Conservation (phyloP, 2,888 invertebrate species). For the Leptothorax acervorum region DNA sequence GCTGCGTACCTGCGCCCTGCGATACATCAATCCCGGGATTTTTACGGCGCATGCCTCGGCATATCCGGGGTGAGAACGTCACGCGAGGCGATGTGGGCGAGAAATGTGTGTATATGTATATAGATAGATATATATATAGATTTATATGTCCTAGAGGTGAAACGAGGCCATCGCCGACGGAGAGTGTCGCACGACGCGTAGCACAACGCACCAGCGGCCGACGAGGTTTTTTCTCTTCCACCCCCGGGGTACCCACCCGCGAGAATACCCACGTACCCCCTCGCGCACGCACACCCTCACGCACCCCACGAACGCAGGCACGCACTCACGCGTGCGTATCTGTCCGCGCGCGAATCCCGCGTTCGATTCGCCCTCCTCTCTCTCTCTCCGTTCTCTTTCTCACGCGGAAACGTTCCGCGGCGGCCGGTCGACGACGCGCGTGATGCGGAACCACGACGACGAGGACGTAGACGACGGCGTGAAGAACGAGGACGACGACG, state of each 20-base stretch:
- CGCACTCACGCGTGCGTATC: conserved; percentile 34
- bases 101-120: background rate
- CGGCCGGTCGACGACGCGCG: background rate
- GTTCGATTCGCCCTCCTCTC: background rate
- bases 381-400: background rate
- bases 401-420: background rate
- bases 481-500: conserved; percentile 19
- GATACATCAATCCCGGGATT: conserved; percentile 84
- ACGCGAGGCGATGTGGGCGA: conserved; percentile 62
- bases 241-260: background rate
- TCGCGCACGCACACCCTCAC: background rate
- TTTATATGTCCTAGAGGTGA: conserved; percentile 24
- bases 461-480: background rate
- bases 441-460: background rate
- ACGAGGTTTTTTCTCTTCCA: background rate
- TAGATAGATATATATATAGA: background rate
- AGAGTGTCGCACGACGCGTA: conserved; percentile 35
- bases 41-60: conserved; percentile 85
- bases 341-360: background rate
- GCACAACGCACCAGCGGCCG: background rate
- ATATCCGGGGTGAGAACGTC: conserved; percentile 79
- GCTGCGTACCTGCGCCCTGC: conserved; percentile 83
- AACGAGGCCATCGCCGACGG: conserved; percentile 37
- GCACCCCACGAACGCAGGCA: conserved; percentile 8
- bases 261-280: conserved; percentile 37